phyloP scores from a whole-genome alignment of 2,797 vertebrate species.

The Trachurus trachurus region DNA sequence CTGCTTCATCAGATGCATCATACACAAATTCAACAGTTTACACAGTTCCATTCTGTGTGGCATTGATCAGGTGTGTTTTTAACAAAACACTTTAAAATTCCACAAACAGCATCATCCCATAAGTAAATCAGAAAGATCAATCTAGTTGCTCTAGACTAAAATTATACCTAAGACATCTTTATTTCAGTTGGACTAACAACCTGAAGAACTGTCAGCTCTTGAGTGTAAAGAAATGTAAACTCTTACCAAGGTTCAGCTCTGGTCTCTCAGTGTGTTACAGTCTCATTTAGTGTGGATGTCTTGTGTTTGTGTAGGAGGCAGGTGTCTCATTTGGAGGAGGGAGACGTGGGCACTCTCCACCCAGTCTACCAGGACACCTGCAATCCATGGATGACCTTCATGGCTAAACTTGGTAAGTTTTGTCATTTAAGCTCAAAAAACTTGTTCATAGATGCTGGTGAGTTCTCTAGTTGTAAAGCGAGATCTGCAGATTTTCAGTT shows the following conservation, averaged over 20 bases:
- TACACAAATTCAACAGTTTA: no score
- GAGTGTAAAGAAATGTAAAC: not conserved
- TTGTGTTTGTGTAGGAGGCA: slow-evolving; percentile 85
- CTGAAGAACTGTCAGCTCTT: no score
- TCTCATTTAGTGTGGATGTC: slow-evolving; percentile 12
- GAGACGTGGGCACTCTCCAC: slow-evolving; percentile 91
- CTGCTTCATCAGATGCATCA: no score
- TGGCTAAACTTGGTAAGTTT: slow-evolving; percentile 90
- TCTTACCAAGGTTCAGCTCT: not conserved
- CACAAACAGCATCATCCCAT: no score
- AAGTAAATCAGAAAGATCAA: no score
- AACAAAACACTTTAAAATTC: no score
- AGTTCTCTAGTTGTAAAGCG: not conserved
- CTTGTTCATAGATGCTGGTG: not conserved
- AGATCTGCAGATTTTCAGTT: not conserved
- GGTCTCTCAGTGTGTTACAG: not conserved
- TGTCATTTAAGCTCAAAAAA: not conserved
- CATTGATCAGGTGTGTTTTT: no score
- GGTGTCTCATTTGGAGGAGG: slow-evolving; percentile 92
- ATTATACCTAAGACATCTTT: no score
- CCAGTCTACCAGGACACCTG: slow-evolving; percentile 88
- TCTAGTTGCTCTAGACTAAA: no score
- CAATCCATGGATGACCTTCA: slow-evolving; percentile 93
- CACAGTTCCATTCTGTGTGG: no score
- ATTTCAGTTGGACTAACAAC: not conserved